phyloP scores from a whole-genome alignment of 2,797 vertebrate genomes.

The Meda fulgida region DNA sequence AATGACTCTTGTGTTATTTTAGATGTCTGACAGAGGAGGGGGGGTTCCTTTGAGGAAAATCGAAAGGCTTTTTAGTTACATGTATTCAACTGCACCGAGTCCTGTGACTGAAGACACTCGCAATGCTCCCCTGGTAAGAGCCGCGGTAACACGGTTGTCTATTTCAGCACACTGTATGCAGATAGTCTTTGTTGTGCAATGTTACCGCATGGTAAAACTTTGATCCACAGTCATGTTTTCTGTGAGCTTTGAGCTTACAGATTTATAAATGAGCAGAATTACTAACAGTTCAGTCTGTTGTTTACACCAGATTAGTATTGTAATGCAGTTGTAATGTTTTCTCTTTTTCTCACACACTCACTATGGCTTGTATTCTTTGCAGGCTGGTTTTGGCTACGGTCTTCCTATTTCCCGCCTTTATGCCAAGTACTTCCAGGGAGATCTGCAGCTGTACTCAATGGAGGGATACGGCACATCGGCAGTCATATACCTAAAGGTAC shows the following conservation, averaged over 20 bases:
- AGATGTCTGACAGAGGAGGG: conserved; percentile 96
- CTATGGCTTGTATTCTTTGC: conserved; percentile 21
- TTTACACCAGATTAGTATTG: background rate
- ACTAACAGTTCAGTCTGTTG: conserved; percentile 46
- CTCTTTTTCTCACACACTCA: background rate
- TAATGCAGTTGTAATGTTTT: conserved; percentile 28
- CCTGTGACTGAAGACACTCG: conserved; percentile 85
- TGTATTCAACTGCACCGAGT: conserved; percentile 94
- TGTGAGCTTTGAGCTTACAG: conserved; percentile 24
- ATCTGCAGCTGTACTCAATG: conserved; percentile 95
- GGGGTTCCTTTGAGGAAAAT: conserved; percentile 94
- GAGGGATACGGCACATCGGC: conserved; percentile 96
- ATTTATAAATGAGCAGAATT: conserved; percentile 59
- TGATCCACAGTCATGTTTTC: background rate
- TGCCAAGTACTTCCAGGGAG: conserved; percentile 97
- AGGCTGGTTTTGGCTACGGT: conserved; percentile 98
- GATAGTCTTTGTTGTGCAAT: background rate
- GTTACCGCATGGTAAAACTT: conserved; percentile 6
- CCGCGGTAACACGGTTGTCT: background rate
- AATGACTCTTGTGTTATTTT: conserved; percentile 41
- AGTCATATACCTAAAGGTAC: conserved; percentile 96
- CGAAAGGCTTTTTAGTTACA: conserved; percentile 95
- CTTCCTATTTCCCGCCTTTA: conserved; percentile 97
- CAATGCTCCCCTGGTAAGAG: conserved; percentile 91
- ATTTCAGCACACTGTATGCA: background rate